A percentile compares a stretch with the other conserved stretches of the same genome.
phyloP scores from a whole-genome alignment of 2,797 vertebrate species.

The Ibycter americanus region DNA sequence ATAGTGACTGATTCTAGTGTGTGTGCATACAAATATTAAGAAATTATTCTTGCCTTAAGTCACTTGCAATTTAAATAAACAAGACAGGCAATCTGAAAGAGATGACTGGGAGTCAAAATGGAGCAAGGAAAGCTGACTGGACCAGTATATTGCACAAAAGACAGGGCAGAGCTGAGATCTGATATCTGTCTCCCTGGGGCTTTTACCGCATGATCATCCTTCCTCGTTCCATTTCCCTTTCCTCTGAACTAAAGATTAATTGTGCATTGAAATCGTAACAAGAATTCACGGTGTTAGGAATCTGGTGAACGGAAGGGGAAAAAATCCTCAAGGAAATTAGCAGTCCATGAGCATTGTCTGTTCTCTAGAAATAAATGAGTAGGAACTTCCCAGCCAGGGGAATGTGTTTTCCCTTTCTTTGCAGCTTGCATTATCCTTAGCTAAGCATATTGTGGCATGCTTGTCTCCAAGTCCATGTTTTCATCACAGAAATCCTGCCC shows the following conservation, averaged over 20 bases:
- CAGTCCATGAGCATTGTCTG: conserved; percentile 29
- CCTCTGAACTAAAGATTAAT: conserved; percentile 56
- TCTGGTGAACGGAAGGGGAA: conserved; percentile 44
- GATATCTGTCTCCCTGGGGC: not conserved
- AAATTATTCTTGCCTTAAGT: not conserved
- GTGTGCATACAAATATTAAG: not conserved
- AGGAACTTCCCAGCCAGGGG: conserved; percentile 19
- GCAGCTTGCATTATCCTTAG: not conserved
- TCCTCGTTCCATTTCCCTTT: conserved; percentile 62
- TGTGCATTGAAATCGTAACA: conserved; percentile 34
- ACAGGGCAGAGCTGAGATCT: not conserved
- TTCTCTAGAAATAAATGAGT: conserved; percentile 22
- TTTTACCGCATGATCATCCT: conserved; percentile 40
- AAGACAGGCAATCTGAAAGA: not conserved
- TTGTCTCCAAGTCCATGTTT: not conserved
- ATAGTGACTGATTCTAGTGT: not conserved
- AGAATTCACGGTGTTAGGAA: conserved; percentile 12
- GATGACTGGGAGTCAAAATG: not conserved
- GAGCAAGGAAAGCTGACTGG: not conserved
- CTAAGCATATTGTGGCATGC: not conserved
- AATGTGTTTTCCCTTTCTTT: conserved; percentile 28
- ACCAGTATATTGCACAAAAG: not conserved
- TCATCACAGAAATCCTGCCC: not conserved
- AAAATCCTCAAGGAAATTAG: conserved; percentile 55
- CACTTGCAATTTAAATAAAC: not conserved